Evolutionary conservation across 2,113 vertebrate species (phyloP).

Genomic region (Mastomys coucha): DNA sequence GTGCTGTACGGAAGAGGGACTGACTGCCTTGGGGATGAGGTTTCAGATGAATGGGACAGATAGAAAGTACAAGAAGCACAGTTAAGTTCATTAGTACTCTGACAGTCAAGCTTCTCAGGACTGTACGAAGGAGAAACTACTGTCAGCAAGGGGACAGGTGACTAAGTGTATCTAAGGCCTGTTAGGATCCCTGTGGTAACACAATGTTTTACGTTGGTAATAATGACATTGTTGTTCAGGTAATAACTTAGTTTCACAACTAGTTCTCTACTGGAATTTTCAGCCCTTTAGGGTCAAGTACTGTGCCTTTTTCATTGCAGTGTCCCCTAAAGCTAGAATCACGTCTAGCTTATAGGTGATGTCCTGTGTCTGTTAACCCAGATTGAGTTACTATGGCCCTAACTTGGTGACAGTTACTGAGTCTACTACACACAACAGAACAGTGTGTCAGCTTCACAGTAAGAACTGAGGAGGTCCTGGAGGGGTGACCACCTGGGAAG

Average conservation of each 20-base stretch:
- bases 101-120: background rate
- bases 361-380: background rate
- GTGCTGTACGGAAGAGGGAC: background rate
- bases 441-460: background rate
- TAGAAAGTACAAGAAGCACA: background rate
- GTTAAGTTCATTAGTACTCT: background rate
- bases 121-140: background rate
- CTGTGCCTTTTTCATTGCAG: background rate
- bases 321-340: background rate
- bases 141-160: background rate
- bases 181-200: background rate
- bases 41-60: background rate
- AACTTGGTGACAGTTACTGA: background rate
- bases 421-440: background rate
- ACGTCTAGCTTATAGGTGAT: background rate
- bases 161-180: background rate
- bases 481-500: background rate
- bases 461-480: background rate
- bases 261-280: background rate
- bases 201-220: background rate
- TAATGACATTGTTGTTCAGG: background rate
- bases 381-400: background rate
- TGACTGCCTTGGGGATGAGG: background rate
- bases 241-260: background rate
- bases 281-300: background rate